A percentile compares a stretch with the other conserved stretches of the same genome.
These are phyloP conservation scores for Lamellibrachia satsuma DNA, from an alignment of 2,888 invertebrate genomes.

Conservation along the genomic window DNA sequence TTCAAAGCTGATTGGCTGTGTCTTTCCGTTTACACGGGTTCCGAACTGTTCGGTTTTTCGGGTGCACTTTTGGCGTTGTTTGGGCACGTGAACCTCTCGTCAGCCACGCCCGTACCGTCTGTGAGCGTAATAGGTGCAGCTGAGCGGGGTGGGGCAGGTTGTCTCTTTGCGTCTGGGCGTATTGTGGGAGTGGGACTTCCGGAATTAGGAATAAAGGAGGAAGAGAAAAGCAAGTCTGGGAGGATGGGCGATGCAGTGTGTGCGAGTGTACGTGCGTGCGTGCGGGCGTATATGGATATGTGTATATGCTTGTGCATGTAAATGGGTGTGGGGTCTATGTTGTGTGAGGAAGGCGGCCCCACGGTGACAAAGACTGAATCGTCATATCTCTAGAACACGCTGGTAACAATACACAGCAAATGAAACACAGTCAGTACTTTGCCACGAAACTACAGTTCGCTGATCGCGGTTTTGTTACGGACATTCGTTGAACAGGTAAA, in stretches of 20 bases:
- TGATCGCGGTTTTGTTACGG: too few relatives aligned
- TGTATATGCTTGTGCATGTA: neutral
- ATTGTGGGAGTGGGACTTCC: neutral
- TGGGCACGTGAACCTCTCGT: slow-evolving; percentile 12
- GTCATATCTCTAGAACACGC: too few relatives aligned
- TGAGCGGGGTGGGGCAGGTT: neutral
- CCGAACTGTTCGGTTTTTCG: neutral
- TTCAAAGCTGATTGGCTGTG: neutral
- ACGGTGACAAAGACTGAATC: too few relatives aligned
- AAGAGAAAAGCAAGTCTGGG: neutral
- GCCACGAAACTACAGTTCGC: too few relatives aligned
- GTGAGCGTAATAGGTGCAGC: neutral
- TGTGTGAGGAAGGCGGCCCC: too few relatives aligned
- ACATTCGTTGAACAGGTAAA: neutral
- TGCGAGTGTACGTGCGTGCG: neutral
- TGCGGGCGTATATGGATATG: neutral
- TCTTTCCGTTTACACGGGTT: neutral
- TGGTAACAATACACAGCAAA: too few relatives aligned
- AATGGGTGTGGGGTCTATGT: neutral
- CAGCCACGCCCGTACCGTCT: neutral
- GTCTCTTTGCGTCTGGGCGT: neutral
- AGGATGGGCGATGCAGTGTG: neutral
- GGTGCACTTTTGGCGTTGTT: neutral
- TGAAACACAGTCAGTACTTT: too few relatives aligned
- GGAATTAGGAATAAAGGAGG: neutral